Evolutionary conservation across 2,888 invertebrate genomes (phyloP).

Genomic region (Coleophora deauratella): DNA sequence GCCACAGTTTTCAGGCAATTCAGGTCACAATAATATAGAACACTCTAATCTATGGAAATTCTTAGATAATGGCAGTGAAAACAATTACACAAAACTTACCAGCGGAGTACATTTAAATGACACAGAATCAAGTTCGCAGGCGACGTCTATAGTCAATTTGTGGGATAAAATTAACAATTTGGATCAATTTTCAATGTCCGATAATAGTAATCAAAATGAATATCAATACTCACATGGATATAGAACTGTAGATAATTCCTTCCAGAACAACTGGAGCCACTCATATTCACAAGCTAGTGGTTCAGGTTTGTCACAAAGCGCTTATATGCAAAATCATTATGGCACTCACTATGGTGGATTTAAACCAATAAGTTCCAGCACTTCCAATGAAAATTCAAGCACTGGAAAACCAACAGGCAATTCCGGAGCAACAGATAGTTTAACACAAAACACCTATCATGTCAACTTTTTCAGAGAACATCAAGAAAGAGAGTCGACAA

Average conservation of each 20-base stretch:
- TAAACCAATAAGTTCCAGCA: background rate
- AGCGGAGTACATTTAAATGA: background rate
- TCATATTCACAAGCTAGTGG: background rate
- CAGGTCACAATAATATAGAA: background rate
- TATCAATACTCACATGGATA: background rate
- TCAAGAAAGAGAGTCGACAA: too few species aligned
- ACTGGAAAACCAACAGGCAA: background rate
- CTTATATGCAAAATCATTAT: background rate
- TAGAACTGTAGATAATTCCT: background rate
- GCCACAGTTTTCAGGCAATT: background rate
- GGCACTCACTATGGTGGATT: background rate
- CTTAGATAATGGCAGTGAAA: background rate
- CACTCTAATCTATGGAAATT: background rate
- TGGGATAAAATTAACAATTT: slow-evolving; percentile 22
- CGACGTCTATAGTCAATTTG: slow-evolving; percentile 13
- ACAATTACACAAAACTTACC: background rate
- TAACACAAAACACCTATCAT: too few species aligned
- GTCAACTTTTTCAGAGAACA: too few species aligned
- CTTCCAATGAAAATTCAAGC: background rate
- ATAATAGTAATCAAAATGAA: background rate
- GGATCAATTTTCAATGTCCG: slow-evolving; percentile 6
- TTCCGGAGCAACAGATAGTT: too few species aligned
- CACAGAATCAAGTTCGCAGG: slow-evolving; percentile 2
- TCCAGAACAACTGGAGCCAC: background rate
- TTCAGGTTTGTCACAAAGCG: background rate